Evolutionary conservation across 1,140 invertebrate species (phyloP), one percentile per base, ranked within the genome.

Genomic region (Dermatophagoides farinae): DNA sequence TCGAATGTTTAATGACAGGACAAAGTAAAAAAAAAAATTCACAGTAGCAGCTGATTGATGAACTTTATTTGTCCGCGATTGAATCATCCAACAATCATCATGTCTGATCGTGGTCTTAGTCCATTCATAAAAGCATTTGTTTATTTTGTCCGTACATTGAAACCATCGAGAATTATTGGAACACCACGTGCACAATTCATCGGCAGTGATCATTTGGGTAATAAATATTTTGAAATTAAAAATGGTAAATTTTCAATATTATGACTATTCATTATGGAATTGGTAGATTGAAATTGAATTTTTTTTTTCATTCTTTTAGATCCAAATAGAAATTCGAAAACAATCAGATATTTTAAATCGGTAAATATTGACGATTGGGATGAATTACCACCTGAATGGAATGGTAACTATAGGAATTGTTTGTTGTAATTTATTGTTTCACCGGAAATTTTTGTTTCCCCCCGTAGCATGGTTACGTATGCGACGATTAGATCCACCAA

Each of bases 321-420:
- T 70, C 74, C 77, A 74, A 22, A 70, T 72, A 41, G 77, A 76
- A 0, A 80, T 78, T 67, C 74, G 78, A 47, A 80, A 75, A 65
- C 78, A 0, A 75, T 75, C 0, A 71, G 86, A 57, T 87, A 79
- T 77, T 88, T 85, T 72, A 77, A 77, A 60, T 82, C 85, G 0
- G 63, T 77, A 66, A 74, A 74, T 57, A 67, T 69, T 44, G 68
- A 71, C 39, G 64, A 69, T 57, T 81, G 83, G 66, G 75, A 81
- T 49, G 82, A 85, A 66, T 68, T 85, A 47, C 83, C 85, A 6
- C 77, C 82, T 5, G 85, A 87, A 71, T 89, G 85, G 85, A 83
- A 86, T 71, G 57, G 66, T 68, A 62, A 44, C 11, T 22, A 58
- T 39, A 14, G 23, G 20, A 43, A 39, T 62, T 38, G 38, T 43